Conservation (phyloP, 2,797 vertebrate genomes). For the Allochrocebus solatus region DNA sequence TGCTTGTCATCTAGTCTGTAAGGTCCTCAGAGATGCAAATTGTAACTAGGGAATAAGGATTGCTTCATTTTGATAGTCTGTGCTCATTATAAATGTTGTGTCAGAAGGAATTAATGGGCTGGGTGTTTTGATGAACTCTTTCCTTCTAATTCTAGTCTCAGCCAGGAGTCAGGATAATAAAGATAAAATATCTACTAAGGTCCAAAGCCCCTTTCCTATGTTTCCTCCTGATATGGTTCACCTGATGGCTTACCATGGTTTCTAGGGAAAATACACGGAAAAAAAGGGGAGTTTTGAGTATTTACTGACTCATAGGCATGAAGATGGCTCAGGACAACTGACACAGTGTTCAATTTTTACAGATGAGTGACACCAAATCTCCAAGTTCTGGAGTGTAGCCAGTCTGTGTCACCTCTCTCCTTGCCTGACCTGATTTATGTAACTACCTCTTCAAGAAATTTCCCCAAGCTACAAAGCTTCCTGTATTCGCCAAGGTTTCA, state of each 20-base stretch:
- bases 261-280: background rate
- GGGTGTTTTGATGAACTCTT: background rate
- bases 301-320: too few species aligned
- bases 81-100: background rate
- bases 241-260: background rate
- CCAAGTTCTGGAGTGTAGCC: background rate
- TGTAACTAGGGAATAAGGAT: too few species aligned
- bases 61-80: background rate
- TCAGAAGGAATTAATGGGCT: background rate
- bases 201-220: background rate
- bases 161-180: background rate
- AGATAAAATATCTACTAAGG: background rate
- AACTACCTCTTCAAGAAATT: background rate
- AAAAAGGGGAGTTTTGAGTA: background rate
- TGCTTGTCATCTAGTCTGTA: rapidly evolving
- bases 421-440: background rate
- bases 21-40: background rate
- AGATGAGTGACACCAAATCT: rapidly evolving
- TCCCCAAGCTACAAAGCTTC: background rate
- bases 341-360: background rate
- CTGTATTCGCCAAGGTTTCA: rapidly evolving
- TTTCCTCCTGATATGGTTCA: rapidly evolving
- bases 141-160: background rate
- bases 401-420: background rate
- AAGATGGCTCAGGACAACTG: background rate